These are phyloP conservation scores for human (Homo sapiens) DNA, from an alignment of 2,113 vertebrate genomes.

Conservation along the genomic window GRCh38 chr18:72306001-72306500, in stretches of 20 bases:
- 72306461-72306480: background rate
- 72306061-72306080: background rate
- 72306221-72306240: background rate
- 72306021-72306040: background rate
- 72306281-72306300: background rate
- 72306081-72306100: background rate
- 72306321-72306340: background rate
- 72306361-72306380: background rate
- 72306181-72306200: background rate
- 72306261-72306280: background rate
- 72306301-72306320: background rate
- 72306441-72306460: background rate
- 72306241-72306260: background rate
- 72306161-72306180: background rate
- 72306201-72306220: background rate
- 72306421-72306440: background rate
- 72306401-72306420: background rate
- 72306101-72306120: background rate
- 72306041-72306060: background rate
- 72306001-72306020: background rate
- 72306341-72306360: background rate
- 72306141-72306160: background rate
- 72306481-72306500: background rate
- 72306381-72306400: background rate
- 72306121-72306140: background rate